Percentiles rank a stretch among this genome's conserved stretches.
Evolutionary conservation across 1,140 invertebrate genomes (phyloP).

Genomic region (Panulirus ornatus): DNA sequence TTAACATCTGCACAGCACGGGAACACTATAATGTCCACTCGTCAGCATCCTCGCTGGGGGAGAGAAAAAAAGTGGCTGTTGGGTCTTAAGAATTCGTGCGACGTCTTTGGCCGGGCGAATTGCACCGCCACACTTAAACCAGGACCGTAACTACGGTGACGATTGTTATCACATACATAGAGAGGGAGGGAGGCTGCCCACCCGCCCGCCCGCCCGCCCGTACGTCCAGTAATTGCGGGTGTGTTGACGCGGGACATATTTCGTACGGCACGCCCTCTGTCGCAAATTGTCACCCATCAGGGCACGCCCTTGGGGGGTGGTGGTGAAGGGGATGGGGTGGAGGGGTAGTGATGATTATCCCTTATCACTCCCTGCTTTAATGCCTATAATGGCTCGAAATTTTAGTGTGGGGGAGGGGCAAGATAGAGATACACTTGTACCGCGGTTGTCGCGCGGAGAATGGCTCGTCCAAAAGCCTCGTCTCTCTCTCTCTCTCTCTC

Average conservation of each 20-base stretch:
- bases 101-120: constrained; percentile 24
- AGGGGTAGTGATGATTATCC: constrained; percentile 16
- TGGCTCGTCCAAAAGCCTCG: neutral
- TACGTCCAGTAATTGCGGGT: constrained; percentile 49
- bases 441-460: constrained; percentile 10
- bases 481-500: neutral
- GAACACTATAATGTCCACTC: constrained; percentile 56
- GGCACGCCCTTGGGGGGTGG: constrained; percentile 22
- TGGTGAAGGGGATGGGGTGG: no score
- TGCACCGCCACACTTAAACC: constrained; percentile 60
- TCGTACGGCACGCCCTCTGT: constrained; percentile 55
- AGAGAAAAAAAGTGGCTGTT: constrained; percentile 19
- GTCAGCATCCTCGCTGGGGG: constrained; percentile 32
- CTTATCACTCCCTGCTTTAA: constrained; percentile 48
- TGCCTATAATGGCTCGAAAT: constrained; percentile 54
- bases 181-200: no score
- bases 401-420: no score
- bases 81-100: constrained; percentile 55
- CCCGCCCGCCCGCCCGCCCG: no score
- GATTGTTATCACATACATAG: constrained; percentile 61
- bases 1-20: constrained; percentile 53
- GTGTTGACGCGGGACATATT: constrained; percentile 59
- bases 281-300: constrained; percentile 64
- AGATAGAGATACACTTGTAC: constrained; percentile 17
- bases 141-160: constrained; percentile 39